Evolutionary conservation across 1,140 invertebrate species (phyloP).

Genomic region (Magallana ariakensis): DNA sequence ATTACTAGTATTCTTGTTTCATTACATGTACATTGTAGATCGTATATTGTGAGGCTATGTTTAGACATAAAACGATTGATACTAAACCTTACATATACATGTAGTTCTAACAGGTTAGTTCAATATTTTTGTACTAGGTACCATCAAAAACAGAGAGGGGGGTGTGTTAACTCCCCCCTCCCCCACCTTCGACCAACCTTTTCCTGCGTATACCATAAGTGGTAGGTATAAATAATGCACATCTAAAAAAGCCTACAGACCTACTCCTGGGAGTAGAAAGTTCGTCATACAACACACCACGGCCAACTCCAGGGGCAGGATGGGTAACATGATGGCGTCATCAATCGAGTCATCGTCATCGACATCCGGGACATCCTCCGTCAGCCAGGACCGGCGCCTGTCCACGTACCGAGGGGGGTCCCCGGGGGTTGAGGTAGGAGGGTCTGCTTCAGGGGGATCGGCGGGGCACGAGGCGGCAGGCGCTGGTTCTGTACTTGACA

Average conservation of each 20-base stretch:
- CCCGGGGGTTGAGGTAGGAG: not conserved
- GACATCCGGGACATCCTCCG: constrained; percentile 5
- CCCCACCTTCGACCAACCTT: no score
- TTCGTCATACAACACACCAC: constrained; percentile 79
- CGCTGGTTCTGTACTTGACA: not conserved
- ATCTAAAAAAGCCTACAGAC: constrained; percentile 66
- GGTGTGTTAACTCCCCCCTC: no score
- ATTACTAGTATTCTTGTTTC: no score
- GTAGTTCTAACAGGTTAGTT: no score
- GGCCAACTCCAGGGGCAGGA: constrained; percentile 78
- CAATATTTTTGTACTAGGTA: no score
- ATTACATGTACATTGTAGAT: no score
- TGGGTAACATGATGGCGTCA: constrained; percentile 75
- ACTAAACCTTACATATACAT: no score
- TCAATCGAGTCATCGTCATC: constrained; percentile 44
- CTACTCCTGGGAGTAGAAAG: constrained; percentile 78
- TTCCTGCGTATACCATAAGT: no score
- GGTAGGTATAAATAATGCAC: no score
- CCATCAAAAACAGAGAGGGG: no score
- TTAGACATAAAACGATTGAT: no score
- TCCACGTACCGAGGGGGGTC: not conserved
- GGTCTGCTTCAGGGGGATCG: not conserved
- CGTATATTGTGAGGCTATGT: no score
- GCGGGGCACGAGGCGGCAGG: not conserved
- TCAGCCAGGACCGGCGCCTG: not conserved